A percentile compares a stretch with the other conserved stretches of the same genome.
Conservation (phyloP, 2,888 invertebrate genomes). For the Ochropacha duplaris region DNA sequence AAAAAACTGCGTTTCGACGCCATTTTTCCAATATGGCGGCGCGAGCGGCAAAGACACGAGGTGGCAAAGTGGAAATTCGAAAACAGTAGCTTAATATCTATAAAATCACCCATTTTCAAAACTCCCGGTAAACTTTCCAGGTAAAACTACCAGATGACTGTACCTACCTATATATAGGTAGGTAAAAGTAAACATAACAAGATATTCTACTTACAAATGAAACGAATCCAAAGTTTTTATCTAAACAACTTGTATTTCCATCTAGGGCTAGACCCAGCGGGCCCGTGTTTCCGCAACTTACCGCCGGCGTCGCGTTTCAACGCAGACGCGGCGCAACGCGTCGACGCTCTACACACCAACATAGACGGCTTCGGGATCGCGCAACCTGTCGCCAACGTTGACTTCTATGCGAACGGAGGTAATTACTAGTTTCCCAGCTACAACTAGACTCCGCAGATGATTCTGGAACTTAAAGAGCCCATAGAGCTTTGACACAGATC, state of each 20-base stretch:
- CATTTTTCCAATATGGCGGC: too few species aligned
- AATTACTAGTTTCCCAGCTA: constrained; percentile 7
- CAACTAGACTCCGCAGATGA: too few species aligned
- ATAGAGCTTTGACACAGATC: too few species aligned
- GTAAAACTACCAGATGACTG: too few species aligned
- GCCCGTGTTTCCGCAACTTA: constrained; percentile 71
- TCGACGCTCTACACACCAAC: constrained; percentile 70
- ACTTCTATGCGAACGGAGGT: constrained; percentile 76
- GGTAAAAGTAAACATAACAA: background rate
- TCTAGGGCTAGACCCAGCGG: constrained; percentile 69
- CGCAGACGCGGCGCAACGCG: constrained; percentile 49
- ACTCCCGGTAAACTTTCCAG: too few species aligned
- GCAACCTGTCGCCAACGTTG: constrained; percentile 62
- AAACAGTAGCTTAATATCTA: too few species aligned
- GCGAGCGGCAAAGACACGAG: too few species aligned
- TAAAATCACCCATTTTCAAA: too few species aligned
- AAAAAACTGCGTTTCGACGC: too few species aligned
- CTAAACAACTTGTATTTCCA: background rate
- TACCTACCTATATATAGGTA: too few species aligned
- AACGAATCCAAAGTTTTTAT: background rate
- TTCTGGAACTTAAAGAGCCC: too few species aligned
- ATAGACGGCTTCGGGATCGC: constrained; percentile 74
- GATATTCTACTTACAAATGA: background rate
- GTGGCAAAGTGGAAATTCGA: too few species aligned
- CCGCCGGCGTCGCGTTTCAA: constrained; percentile 54